Evolutionary conservation across 2,797 vertebrate species (phyloP).

Genomic region (Orestias chungarensis): DNA sequence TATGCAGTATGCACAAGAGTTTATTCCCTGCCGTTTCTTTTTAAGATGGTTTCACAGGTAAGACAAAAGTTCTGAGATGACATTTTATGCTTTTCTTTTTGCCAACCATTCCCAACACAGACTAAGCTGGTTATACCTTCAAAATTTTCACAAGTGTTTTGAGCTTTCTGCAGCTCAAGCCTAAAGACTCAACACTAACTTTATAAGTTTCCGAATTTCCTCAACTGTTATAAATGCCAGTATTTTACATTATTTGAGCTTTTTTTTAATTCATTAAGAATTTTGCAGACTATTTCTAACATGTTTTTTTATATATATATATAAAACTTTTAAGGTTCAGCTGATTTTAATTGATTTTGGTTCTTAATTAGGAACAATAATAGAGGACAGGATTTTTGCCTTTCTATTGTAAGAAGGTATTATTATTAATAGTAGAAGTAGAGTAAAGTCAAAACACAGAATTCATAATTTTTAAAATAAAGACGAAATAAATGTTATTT

Average conservation of each 20-base stretch:
- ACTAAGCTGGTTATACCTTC: background rate
- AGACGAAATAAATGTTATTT: background rate
- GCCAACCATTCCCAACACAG: background rate
- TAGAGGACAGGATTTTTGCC: background rate
- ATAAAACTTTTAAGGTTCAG: background rate
- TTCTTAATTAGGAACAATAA: background rate
- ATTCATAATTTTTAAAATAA: background rate
- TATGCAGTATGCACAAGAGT: background rate
- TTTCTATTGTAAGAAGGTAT: background rate
- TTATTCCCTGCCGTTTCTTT: constrained; percentile 1
- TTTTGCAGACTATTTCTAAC: background rate
- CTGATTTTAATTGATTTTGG: background rate
- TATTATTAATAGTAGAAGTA: background rate
- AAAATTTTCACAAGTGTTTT: background rate
- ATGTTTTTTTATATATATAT: background rate
- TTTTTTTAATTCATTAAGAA: background rate
- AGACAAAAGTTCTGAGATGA: background rate
- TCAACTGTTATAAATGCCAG: background rate
- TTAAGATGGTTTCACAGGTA: background rate
- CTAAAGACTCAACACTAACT: too few species aligned
- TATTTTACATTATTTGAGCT: background rate
- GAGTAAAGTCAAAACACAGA: background rate
- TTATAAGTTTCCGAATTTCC: background rate
- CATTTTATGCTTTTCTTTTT: background rate
- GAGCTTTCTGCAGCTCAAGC: background rate